Conservation (phyloP, 2,888 invertebrate genomes). For the Exocentrus adspersus region DNA sequence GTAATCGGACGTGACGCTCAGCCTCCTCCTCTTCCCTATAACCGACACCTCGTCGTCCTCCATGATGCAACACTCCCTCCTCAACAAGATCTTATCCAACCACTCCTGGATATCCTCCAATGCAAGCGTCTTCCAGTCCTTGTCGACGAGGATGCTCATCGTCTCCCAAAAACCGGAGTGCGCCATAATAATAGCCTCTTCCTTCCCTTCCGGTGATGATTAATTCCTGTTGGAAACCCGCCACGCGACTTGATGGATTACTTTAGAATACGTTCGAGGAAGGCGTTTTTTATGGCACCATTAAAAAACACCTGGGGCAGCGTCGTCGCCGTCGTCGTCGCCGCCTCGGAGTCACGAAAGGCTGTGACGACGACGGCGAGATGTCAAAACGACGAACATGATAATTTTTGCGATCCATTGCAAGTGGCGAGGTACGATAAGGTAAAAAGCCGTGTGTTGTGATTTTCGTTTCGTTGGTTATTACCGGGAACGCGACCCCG, state of each 20-base stretch:
- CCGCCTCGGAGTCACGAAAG: neutral
- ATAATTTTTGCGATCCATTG: conserved; percentile 16
- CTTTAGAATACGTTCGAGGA: neutral
- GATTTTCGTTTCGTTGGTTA: conserved; percentile 22
- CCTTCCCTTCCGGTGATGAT: too few species aligned
- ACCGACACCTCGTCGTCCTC: conserved; percentile 33
- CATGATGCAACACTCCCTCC: conserved; percentile 28
- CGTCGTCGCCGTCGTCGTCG: neutral
- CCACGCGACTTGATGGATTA: conserved; percentile 12
- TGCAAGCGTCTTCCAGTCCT: conserved; percentile 65
- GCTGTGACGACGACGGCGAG: neutral
- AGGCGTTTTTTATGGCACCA: neutral
- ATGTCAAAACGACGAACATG: neutral
- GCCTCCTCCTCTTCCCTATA: conserved; percentile 27
- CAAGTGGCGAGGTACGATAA: conserved; percentile 19
- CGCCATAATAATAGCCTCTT: too few species aligned
- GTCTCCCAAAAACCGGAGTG: conserved; percentile 68
- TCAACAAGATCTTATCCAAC: conserved; percentile 53
- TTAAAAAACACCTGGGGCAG: neutral
- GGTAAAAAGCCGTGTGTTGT: conserved; percentile 25
- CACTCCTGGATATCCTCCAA: conserved; percentile 59
- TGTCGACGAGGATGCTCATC: conserved; percentile 70
- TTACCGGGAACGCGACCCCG: conserved; percentile 22
- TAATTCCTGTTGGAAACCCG: neutral
- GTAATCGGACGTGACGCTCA: conserved; percentile 32